These are phyloP conservation scores for Parnassius orleans DNA, from an alignment of 2,888 invertebrate species.

Conservation along the genomic window DNA sequence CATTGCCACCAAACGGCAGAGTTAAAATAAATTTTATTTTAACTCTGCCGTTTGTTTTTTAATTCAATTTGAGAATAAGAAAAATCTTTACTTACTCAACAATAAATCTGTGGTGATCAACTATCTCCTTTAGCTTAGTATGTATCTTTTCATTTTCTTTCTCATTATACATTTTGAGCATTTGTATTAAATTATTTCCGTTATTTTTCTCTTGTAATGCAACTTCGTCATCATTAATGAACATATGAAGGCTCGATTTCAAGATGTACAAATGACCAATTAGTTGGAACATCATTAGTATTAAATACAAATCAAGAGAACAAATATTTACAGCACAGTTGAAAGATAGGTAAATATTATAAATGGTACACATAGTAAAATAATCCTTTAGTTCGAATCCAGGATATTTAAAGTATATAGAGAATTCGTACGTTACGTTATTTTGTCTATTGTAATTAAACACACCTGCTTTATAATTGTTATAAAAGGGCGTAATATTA, in stretches of 20 bases:
- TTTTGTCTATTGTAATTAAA: conserved; percentile 1
- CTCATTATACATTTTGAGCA: conserved; percentile 10
- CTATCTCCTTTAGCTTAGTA: conserved; percentile 7
- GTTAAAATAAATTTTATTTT: too few relatives aligned
- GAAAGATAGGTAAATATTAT: conserved; percentile 19
- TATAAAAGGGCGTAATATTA: conserved; percentile 12
- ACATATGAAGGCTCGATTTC: conserved; percentile 24
- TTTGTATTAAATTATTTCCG: neutral
- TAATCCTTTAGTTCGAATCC: conserved; percentile 25
- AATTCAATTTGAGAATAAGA: too few relatives aligned
- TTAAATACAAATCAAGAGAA: conserved; percentile 28
- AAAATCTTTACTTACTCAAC: conserved; percentile 12
- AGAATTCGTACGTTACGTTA: conserved; percentile 25
- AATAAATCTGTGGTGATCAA: conserved; percentile 24
- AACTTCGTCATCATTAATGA: neutral
- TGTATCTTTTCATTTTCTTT: conserved; percentile 20
- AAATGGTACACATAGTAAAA: conserved; percentile 21
- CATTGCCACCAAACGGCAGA: too few relatives aligned
- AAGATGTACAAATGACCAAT: conserved; percentile 32
- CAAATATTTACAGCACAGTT: conserved; percentile 18
- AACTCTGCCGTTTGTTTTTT: too few relatives aligned
- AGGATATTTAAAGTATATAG: conserved; percentile 28
- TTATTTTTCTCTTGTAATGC: neutral
- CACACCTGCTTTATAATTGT: conserved; percentile 15
- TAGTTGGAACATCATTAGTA: conserved; percentile 31